phyloP scores from a whole-genome alignment of 2,113 vertebrate species.

The Ageneiosus marmoratus region DNA sequence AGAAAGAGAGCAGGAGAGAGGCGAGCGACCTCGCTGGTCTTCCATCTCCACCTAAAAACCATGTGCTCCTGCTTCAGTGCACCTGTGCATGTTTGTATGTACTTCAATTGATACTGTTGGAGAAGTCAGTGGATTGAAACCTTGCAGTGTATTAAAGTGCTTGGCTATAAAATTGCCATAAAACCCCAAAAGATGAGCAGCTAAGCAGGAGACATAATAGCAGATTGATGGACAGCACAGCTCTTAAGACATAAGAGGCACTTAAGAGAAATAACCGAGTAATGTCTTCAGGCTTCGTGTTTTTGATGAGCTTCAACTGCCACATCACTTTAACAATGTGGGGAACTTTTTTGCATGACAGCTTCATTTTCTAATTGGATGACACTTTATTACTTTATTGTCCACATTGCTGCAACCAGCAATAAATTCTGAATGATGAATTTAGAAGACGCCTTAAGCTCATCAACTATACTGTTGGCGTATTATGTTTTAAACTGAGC shows the following conservation, averaged over 20 bases:
- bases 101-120: constrained; percentile 33
- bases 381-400: constrained; percentile 29
- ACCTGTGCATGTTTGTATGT: constrained; percentile 41
- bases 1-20: background rate
- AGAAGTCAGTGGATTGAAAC: constrained; percentile 50
- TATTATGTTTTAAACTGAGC: background rate
- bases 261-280: constrained; percentile 54
- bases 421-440: background rate
- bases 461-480: background rate
- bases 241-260: constrained; percentile 57
- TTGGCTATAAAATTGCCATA: constrained; percentile 51
- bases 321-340: constrained; percentile 41
- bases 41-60: constrained; percentile 47
- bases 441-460: constrained; percentile 24
- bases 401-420: background rate
- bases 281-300: constrained; percentile 39
- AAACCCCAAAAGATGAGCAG: constrained; percentile 47
- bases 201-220: constrained; percentile 51
- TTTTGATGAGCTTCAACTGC: constrained; percentile 46
- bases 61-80: constrained; percentile 44
- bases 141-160: constrained; percentile 47
- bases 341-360: constrained; percentile 38
- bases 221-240: constrained; percentile 52
- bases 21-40: constrained; percentile 39
- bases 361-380: constrained; percentile 38